Percentiles rank a stretch among this genome's conserved stretches.
These are phyloP conservation scores for Lysandra coridon DNA, from an alignment of 2,888 invertebrate species.

Conservation along the genomic window DNA sequence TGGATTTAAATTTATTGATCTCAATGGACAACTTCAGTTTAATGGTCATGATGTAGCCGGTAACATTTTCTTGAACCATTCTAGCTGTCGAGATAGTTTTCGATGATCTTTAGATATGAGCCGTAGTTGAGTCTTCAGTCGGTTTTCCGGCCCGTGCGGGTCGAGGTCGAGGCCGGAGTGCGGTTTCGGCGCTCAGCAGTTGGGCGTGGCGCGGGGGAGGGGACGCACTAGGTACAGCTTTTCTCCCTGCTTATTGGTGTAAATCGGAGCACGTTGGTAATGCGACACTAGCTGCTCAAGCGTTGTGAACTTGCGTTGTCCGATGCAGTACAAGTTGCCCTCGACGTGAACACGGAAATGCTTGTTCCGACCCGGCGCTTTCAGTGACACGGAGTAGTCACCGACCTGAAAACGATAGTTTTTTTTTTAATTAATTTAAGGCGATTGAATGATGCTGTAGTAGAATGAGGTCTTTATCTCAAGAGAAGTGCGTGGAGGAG, in stretches of 20 bases:
- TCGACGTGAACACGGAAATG: conserved; percentile 99
- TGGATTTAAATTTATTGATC: not conserved
- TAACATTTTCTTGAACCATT: not conserved
- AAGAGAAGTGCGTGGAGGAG: too few relatives aligned
- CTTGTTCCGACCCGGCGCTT: conserved; percentile 98
- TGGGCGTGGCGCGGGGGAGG: conserved; percentile 81
- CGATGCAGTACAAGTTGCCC: conserved; percentile 96
- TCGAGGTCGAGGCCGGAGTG: not conserved
- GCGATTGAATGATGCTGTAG: not conserved
- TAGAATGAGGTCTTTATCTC: too few relatives aligned
- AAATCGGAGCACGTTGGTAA: conserved; percentile 99
- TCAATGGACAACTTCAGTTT: not conserved
- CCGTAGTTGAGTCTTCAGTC: not conserved
- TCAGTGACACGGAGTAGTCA: conserved; percentile 98
- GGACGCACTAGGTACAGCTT: conserved; percentile 98
- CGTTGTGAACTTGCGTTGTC: conserved; percentile 97
- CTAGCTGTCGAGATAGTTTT: not conserved
- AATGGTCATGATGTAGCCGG: not conserved
- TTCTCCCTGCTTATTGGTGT: conserved; percentile 98
- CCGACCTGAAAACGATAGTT: conserved; percentile 85
- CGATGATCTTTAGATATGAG: not conserved
- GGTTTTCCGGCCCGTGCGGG: not conserved
- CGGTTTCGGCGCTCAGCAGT: conserved; percentile 51
- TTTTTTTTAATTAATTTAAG: not conserved
- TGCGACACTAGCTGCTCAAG: conserved; percentile 98